phyloP scores from a whole-genome alignment of 2,797 vertebrate genomes.

The Orestias chungarensis region DNA sequence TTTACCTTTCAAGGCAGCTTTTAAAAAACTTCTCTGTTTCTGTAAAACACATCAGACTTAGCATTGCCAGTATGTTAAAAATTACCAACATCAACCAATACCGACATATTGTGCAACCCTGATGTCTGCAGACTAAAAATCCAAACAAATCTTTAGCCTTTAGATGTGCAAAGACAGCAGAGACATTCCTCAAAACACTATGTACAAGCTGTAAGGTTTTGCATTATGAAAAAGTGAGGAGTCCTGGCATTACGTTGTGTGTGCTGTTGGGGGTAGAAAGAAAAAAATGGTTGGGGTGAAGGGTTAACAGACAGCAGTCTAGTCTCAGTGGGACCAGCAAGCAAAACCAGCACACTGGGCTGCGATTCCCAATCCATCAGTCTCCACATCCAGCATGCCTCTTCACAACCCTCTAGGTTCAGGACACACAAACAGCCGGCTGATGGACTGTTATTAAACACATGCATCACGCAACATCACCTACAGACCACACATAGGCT shows the following conservation, averaged over 20 bases:
- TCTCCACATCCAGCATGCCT: constrained; percentile 47
- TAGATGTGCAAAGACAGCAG: not conserved
- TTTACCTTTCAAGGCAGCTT: too few species aligned
- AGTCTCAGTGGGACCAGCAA: constrained; percentile 40
- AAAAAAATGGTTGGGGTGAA: constrained; percentile 52
- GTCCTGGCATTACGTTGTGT: not conserved
- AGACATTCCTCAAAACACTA: not conserved
- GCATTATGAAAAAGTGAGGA: constrained; percentile 10
- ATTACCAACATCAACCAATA: too few species aligned
- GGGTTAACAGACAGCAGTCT: constrained; percentile 50
- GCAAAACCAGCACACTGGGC: constrained; percentile 54
- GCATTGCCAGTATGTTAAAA: too few species aligned
- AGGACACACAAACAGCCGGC: constrained; percentile 29
- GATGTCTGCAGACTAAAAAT: too few species aligned
- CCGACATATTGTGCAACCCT: too few species aligned
- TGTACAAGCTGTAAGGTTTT: constrained; percentile 7
- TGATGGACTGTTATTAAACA: constrained; percentile 77
- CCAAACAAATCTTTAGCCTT: not conserved
- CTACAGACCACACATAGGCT: constrained; percentile 59
- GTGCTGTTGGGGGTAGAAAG: constrained; percentile 5
- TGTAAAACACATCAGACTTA: too few species aligned
- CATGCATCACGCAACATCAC: constrained; percentile 74
- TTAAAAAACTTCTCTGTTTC: too few species aligned
- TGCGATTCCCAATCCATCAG: constrained; percentile 65
- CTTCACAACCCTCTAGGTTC: constrained; percentile 4